Conservation (phyloP, 1,140 invertebrate genomes). For the Drosophila rhopaloa region DNA sequence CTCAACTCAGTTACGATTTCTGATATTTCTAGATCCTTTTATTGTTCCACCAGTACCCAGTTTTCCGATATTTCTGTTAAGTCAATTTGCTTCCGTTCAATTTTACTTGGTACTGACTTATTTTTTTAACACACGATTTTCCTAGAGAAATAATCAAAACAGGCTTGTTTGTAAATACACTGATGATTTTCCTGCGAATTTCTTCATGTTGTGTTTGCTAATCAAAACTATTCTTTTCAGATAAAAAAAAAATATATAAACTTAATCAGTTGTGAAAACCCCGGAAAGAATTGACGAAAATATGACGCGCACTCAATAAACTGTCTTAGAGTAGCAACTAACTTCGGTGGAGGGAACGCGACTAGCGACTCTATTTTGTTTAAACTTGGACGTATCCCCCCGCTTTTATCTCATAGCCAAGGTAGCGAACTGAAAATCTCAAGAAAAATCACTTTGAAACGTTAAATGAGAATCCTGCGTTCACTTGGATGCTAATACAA, state of each 20-base stretch:
- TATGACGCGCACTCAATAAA: conserved; percentile 9
- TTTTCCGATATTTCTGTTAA: background rate
- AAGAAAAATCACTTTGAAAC: background rate
- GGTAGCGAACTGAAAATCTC: background rate
- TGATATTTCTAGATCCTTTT: background rate
- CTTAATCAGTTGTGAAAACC: background rate
- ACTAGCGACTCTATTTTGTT: conserved; percentile 1
- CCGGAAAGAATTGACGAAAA: background rate
- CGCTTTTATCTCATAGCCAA: background rate
- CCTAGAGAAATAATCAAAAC: background rate
- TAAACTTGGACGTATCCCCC: background rate
- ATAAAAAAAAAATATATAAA: background rate
- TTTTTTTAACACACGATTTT: background rate
- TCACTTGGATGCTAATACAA: background rate
- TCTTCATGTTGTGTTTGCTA: background rate
- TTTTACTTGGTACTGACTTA: background rate
- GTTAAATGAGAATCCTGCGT: background rate
- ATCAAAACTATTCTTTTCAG: background rate
- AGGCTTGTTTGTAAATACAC: background rate
- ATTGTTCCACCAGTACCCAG: background rate
- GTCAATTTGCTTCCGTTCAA: background rate
- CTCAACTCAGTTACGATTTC: background rate
- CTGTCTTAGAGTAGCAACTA: conserved; percentile 1
- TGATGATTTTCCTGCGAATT: background rate
- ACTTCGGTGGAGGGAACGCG: conserved; percentile 10